Base-by-base conservation (phyloP, 2,888 invertebrate species). In the Pemphredon lugubris region DNA sequence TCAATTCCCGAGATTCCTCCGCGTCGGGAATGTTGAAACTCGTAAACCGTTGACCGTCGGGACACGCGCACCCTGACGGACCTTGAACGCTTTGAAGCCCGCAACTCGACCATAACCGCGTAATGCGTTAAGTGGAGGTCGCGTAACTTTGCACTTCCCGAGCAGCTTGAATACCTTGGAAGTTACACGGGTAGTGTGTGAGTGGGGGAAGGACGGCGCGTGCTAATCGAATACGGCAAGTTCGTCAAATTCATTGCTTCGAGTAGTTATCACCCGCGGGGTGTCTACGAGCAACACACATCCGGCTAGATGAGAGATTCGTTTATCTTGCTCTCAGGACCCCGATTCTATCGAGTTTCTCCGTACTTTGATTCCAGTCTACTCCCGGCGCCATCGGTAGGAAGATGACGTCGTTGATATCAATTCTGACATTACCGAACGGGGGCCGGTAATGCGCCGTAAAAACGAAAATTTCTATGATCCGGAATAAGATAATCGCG, bases 161-260 rank as follows among this genome's bases (percentile, higher is more conserved):
- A 66, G 60, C 68, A 69, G 80, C 66, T 76, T 72, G 77, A 80
- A 75, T 76, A 55, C 68, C 71, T 54, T 57, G 26, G 59, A 77
- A 80, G 75, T 77, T 80, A 68, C 63, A 51, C 26, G 51, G 34
- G 16, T n/a, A n/a, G n/a, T n/a, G n/a, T n/a, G n/a, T n/a, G n/a
- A n/a, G n/a, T n/a, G 21, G 34, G 34, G 18, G 11, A 23, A 14
- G 55, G 45, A 20, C 50, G 63, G 63, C 70, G 75, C 44, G 63
- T 61, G 72, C 60, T 81, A 78, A 81, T 76, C 81, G 80, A 74
- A 74, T 78, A 53, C 71, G 55, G 58, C 60, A 76, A 78, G 64
- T 80, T 80, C 63, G 71, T 76, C 73, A 60, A 80, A 77, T 77
- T 78, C 71, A 66, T 73, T 73, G 69, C 64, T 48, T 39, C 63